Conservation (phyloP, 2,113 vertebrate species). For the Rutilus rutilus region DNA sequence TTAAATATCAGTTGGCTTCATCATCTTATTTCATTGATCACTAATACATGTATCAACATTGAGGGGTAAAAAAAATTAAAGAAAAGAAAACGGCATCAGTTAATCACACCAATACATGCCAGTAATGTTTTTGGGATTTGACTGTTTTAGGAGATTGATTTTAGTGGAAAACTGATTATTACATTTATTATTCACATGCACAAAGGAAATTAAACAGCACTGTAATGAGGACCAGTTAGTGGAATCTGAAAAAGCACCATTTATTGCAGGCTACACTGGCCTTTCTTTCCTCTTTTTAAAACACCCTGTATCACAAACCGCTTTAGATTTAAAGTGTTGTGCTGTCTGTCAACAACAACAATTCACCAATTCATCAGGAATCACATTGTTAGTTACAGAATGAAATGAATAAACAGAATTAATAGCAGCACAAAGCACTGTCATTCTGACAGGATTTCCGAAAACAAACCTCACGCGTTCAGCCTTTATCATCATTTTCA, state of each 20-base stretch:
- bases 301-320: slow-evolving; percentile 11
- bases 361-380: slow-evolving; percentile 2
- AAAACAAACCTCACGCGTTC: slow-evolving; percentile 1
- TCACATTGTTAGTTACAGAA: slow-evolving; percentile 25
- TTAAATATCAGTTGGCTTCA: not conserved
- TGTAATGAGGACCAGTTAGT: slow-evolving; percentile 13
- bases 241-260: slow-evolving; percentile 37
- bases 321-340: not conserved
- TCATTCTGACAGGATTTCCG: slow-evolving; percentile 8
- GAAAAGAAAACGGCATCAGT: not conserved
- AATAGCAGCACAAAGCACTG: slow-evolving; percentile 17
- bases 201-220: not conserved
- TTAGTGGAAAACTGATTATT: not conserved
- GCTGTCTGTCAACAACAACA: not conserved
- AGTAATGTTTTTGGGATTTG: not conserved
- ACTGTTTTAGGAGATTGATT: not conserved
- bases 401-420: slow-evolving; percentile 28
- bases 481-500: slow-evolving; percentile 26
- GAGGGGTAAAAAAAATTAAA: not conserved
- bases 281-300: slow-evolving; percentile 28
- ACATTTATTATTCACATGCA: not conserved
- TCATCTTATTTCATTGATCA: not conserved
- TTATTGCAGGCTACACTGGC: slow-evolving; percentile 52
- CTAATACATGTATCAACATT: not conserved
- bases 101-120: not conserved